Base-by-base conservation (phyloP, 2,888 invertebrate species). In the Ophraella communa region DNA sequence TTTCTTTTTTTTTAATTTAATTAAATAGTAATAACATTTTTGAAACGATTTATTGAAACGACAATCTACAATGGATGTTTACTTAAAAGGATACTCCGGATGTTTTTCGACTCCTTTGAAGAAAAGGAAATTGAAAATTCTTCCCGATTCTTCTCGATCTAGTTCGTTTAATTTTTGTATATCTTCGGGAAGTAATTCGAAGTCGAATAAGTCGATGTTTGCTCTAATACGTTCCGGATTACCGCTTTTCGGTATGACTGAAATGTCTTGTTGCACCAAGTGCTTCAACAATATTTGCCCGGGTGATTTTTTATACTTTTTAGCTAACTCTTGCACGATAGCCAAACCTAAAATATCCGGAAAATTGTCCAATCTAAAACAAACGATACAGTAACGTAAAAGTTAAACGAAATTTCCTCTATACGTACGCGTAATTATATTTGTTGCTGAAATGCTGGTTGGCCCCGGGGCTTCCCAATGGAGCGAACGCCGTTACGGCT, bases 181-280 rank as follows among this genome's bases (percentile, higher is more conserved):
- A 66, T 91, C 90, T 2, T 85, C 83, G 11, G 83, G 75, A 0
- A 81, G 77, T 62, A 91, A 74, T 70, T 86, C 85, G 77, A 91
- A 90, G 78, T 89, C 86, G 71, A 88, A 89, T 65, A 92, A 82
- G 57, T 88, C 81, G 60, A 90, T 86, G 76, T 94, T 94, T 75
- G 89, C 85, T 82, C 86, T 85, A 20, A 94, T 85, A 74, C 93
- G 85, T 8, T 85, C 79, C 1, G 88, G 86, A 75, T 88, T 91
- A 1, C 88, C 85, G 79, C 92, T 93, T 82, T 94, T 94, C 24
- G 93, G 93, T 75, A 94, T 91, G 7, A 91, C 90, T 35, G 87
- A 85, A 42, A 92, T 83, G 49, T 86, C 87, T 71, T 88, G 86
- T 76, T 90, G 89, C 0, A 91, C 81, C 54, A 91, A 81, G 77